phyloP scores from a whole-genome alignment of 2,888 invertebrate species.

The Pimpla rufipes region DNA sequence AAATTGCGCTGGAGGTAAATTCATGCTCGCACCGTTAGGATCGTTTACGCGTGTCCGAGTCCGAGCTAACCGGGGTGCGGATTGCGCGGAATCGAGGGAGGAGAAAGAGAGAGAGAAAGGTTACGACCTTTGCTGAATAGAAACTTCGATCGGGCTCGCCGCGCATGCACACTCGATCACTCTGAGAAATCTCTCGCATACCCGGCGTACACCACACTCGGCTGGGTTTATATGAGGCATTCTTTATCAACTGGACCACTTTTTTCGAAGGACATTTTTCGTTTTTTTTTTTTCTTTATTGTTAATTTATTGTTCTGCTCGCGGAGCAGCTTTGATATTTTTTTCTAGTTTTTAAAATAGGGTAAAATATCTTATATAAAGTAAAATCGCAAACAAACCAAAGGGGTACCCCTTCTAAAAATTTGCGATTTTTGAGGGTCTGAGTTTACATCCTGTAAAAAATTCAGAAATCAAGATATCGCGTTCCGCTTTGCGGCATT shows the following conservation, averaged over 20 bases:
- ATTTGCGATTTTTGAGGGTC: too few relatives aligned
- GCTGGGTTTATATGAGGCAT: background rate
- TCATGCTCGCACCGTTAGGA: constrained; percentile 37
- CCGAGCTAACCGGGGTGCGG: constrained; percentile 13
- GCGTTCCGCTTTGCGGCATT: too few relatives aligned
- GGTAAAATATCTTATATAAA: too few relatives aligned
- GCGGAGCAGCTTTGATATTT: too few relatives aligned
- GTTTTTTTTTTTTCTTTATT: too few relatives aligned
- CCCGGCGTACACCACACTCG: constrained; percentile 11
- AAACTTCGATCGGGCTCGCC: constrained; percentile 37
- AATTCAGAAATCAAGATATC: too few relatives aligned
- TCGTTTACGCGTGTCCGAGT: constrained; percentile 43
- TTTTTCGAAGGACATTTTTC: too few relatives aligned
- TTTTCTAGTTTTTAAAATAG: too few relatives aligned
- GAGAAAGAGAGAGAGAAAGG: constrained; percentile 22
- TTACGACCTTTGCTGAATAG: constrained; percentile 43
- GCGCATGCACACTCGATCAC: constrained; percentile 48
- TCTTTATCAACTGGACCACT: constrained; percentile 22
- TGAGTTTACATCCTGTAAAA: too few relatives aligned
- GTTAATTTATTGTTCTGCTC: too few relatives aligned
- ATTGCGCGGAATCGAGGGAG: background rate
- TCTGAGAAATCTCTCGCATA: constrained; percentile 37
- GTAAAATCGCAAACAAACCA: too few relatives aligned
- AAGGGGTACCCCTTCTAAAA: too few relatives aligned
- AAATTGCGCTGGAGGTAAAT: constrained; percentile 36